Conservation (phyloP, 2,888 invertebrate species). For the Endomychus coccineus region DNA sequence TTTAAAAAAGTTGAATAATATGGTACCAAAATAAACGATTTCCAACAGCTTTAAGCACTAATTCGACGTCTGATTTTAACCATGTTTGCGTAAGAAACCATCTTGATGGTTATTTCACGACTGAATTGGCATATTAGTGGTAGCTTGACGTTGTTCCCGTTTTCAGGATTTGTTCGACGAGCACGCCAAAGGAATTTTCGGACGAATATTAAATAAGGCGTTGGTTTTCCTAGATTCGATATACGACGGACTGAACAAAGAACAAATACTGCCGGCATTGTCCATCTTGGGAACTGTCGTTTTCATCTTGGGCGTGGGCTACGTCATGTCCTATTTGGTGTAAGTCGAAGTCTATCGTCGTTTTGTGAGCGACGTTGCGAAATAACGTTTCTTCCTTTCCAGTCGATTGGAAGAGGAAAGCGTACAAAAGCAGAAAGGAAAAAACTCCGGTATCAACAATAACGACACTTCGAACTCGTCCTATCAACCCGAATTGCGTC, state of each 20-base stretch:
- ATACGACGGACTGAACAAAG: constrained; percentile 63
- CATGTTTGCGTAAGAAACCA: too few species aligned
- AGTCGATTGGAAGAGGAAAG: constrained; percentile 55
- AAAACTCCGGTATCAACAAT: constrained; percentile 41
- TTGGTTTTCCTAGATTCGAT: constrained; percentile 63
- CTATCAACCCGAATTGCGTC: constrained; percentile 61
- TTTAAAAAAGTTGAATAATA: too few species aligned
- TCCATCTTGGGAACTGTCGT: constrained; percentile 71
- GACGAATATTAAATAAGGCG: constrained; percentile 58
- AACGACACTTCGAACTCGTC: constrained; percentile 31
- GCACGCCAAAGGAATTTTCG: constrained; percentile 64
- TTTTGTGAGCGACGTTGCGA: constrained; percentile 2
- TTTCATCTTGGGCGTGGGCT: constrained; percentile 72
- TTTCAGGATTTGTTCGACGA: constrained; percentile 69
- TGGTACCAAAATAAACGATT: too few species aligned
- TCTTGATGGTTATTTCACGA: too few species aligned
- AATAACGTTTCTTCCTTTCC: constrained; percentile 12
- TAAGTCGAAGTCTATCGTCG: constrained; percentile 37
- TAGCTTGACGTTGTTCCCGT: too few species aligned
- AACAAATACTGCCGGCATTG: constrained; percentile 70
- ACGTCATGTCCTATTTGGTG: constrained; percentile 79
- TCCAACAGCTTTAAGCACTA: too few species aligned
- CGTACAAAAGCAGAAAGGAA: constrained; percentile 46
- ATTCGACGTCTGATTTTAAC: too few species aligned
- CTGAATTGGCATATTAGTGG: too few species aligned